Conservation (phyloP, 1,140 invertebrate genomes). For the Leptopilina boulardi region DNA sequence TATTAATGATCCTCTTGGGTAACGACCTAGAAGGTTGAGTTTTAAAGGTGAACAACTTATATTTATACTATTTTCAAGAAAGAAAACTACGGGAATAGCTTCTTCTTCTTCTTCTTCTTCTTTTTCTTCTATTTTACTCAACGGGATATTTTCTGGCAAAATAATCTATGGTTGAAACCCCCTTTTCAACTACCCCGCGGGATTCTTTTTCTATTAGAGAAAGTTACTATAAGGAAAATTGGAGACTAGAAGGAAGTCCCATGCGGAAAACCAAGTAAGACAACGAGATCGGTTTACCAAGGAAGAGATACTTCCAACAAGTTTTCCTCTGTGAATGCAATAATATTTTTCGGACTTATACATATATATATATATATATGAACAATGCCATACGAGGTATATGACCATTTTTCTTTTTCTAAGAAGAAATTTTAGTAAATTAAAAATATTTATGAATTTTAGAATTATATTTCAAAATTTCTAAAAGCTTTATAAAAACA, state of each 20-base stretch:
- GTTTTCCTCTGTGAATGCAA: conserved; percentile 34
- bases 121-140: no score
- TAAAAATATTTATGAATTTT: no score
- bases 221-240: conserved; percentile 57
- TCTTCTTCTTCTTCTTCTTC: no score
- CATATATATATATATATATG: no score
- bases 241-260: conserved; percentile 51
- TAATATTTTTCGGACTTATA: conserved; percentile 26
- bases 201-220: conserved; percentile 63
- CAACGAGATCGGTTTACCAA: conserved; percentile 47
- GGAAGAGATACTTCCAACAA: conserved; percentile 42
- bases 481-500: no score
- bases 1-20: not conserved
- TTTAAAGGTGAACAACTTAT: conserved; percentile 19
- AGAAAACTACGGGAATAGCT: not conserved
- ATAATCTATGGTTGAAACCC: conserved; percentile 11
- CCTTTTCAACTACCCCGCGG: conserved; percentile 44
- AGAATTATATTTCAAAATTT: no score
- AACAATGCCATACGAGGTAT: not conserved
- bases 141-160: conserved; percentile 42
- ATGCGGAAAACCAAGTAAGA: conserved; percentile 52
- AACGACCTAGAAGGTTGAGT: not conserved
- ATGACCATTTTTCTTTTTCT: not conserved
- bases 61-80: not conserved
- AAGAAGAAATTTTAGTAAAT: no score